These are phyloP conservation scores for Natrix natrix DNA, from an alignment of 2,797 vertebrate genomes.

Conservation along the genomic window DNA sequence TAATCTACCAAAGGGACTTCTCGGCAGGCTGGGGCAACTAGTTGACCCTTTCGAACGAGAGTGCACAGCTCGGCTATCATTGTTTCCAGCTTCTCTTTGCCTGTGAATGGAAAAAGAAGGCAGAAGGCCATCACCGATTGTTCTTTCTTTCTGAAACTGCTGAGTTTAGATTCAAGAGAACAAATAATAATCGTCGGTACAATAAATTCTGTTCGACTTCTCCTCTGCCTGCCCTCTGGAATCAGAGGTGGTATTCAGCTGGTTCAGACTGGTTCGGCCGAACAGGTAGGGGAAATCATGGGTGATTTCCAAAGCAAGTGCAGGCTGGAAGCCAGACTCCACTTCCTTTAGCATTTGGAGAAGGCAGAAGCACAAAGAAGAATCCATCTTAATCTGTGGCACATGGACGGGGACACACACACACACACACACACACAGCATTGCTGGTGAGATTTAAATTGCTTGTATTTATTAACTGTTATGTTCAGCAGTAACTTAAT, in stretches of 20 bases:
- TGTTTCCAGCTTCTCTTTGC: slow-evolving; percentile 53
- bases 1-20: slow-evolving; percentile 80
- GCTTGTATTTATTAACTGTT: no score
- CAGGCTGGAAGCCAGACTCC: no score
- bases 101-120: slow-evolving; percentile 47
- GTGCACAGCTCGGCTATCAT: slow-evolving; percentile 84
- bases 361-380: no score
- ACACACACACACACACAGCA: no score
- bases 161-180: not conserved
- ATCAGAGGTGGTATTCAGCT: not conserved
- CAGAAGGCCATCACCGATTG: not conserved
- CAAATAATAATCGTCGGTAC: not conserved
- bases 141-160: not conserved
- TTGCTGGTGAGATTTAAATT: no score
- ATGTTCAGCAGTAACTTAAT: no score
- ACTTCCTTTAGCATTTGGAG: no score
- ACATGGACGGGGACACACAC: no score
- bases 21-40: slow-evolving; percentile 76
- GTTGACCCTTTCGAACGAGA: slow-evolving; percentile 80
- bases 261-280: no score
- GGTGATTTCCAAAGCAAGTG: no score
- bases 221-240: not conserved
- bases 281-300: no score
- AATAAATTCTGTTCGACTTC: not conserved
- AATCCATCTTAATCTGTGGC: no score